phyloP scores from a whole-genome alignment of 2,797 vertebrate species.

The Rhyacichthys aspro region DNA sequence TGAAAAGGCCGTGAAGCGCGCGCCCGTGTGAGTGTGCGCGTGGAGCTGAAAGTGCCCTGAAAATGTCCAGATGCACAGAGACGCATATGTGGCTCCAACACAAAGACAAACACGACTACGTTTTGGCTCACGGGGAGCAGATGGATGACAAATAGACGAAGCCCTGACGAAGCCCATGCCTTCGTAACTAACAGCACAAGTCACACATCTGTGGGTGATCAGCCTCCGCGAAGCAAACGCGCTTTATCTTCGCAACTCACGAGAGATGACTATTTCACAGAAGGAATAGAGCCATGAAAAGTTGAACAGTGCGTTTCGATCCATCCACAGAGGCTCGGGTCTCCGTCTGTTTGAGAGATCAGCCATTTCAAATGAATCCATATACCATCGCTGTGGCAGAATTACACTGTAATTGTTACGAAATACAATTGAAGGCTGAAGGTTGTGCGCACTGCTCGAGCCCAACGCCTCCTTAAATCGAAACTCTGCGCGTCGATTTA shows the following conservation, averaged over 20 bases:
- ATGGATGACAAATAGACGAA: constrained; percentile 60
- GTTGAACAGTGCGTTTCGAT: constrained; percentile 23
- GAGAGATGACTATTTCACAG: constrained; percentile 3
- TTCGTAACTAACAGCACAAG: constrained; percentile 34
- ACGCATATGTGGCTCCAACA: constrained; percentile 44
- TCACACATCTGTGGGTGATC: constrained; percentile 13
- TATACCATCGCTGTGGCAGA: neutral
- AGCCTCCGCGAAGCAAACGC: neutral
- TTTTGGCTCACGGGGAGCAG: constrained; percentile 43
- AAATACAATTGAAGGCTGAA: constrained; percentile 22
- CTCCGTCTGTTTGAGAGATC: neutral
- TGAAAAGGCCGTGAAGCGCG: constrained; percentile 27
- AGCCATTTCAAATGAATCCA: neutral
- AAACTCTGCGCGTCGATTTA: constrained; percentile 40
- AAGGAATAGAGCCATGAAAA: constrained; percentile 29
- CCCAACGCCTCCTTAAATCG: constrained; percentile 22
- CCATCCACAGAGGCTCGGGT: neutral
- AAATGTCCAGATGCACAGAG: constrained; percentile 67
- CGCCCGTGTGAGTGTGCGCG: neutral
- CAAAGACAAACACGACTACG: constrained; percentile 47
- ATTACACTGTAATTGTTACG: neutral
- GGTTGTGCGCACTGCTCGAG: constrained; percentile 25
- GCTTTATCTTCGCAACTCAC: constrained; percentile 25
- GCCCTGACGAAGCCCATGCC: constrained; percentile 66
- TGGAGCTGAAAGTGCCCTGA: constrained; percentile 49